Evolutionary conservation across 2,888 invertebrate species (phyloP).

Genomic region (Drosophila bunnanda): DNA sequence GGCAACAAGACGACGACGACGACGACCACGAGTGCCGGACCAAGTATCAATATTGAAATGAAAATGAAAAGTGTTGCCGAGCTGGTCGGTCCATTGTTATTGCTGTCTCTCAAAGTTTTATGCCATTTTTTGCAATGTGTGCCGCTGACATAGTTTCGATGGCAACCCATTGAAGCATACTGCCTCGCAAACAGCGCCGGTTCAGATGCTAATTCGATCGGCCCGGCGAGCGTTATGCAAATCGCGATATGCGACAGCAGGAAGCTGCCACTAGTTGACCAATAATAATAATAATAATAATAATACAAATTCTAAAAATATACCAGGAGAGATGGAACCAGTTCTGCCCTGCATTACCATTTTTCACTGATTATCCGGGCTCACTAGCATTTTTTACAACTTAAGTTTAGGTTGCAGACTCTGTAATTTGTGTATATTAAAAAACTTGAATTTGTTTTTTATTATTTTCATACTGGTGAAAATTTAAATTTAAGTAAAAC

Average conservation of each 20-base stretch:
- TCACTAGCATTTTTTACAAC: not conserved
- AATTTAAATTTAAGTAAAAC: not conserved
- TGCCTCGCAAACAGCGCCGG: slow-evolving; percentile 12
- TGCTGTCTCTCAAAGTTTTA: slow-evolving; percentile 30
- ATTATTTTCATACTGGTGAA: not conserved
- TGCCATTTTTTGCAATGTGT: slow-evolving; percentile 56
- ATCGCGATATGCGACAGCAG: slow-evolving; percentile 45
- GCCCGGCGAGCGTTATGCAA: slow-evolving; percentile 42
- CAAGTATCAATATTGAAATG: slow-evolving; percentile 56
- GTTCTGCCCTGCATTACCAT: not conserved
- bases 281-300: slow-evolving; percentile 14
- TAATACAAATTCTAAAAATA: slow-evolving; percentile 25
- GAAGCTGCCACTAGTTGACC: slow-evolving; percentile 22
- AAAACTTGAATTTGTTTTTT: not conserved
- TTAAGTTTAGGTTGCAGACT: not conserved
- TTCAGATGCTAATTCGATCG: slow-evolving; percentile 28
- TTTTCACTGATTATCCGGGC: not conserved
- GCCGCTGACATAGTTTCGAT: slow-evolving; percentile 64
- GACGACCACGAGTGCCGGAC: slow-evolving; percentile 43
- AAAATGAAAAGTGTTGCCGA: slow-evolving; percentile 65
- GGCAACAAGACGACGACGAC: slow-evolving; percentile 51
- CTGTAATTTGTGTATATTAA: not conserved
- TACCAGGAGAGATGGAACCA: slow-evolving; percentile 48
- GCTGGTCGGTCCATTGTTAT: slow-evolving; percentile 45
- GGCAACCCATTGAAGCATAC: slow-evolving; percentile 49